Evolutionary conservation across 2,113 vertebrate genomes (phyloP), one percentile per base, ranked within the genome.

Genomic region (Aphyosemion australe): DNA sequence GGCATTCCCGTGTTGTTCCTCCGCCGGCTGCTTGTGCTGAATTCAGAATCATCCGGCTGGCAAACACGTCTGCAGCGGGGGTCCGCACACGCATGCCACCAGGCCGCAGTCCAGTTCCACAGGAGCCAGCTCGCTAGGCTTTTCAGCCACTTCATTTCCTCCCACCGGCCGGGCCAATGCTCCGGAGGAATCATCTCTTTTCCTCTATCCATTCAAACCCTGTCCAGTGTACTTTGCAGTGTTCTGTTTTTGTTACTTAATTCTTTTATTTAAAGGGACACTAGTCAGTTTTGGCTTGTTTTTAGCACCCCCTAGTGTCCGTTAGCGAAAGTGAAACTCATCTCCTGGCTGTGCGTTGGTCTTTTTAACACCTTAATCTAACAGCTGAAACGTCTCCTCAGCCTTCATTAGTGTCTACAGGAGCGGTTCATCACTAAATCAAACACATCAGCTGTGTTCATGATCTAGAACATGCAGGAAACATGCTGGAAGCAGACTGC

Each of bases 31-130:
- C 47, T 69, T 54, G 42, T 31, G 43, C 15, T 59, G 81, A 83
- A 87, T 81, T 63, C 60, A 43, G 72, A 83, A 77, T 73, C 52
- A 13, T 71, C 20, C 58, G 57, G 32, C 55, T 75, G 76, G 81
- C 76, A 81, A 73, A 64, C 59, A 19, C 43, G 7, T 51, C 68
- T 68, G 43, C 61, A 55, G 50, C 20, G 72, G 62, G 46, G 64
- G 65, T 56, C 74, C 50, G 59, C 50, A 66, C 43, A 55, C 54
- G n/a, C 47, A 43, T 61, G 46, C 13, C 53, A 51, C 41, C 32
- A 57, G 63, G 71, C 63, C 48, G 56, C 50, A 32, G 26, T 77
- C 63, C 66, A 72, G 65, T 37, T 64, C 49, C 10, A 49, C 47
- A 76, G 61, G 67, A 49, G 50, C 47, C 64, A 61, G 12, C 52